These are phyloP conservation scores for Ochotona curzoniae DNA, from an alignment of 2,113 vertebrate genomes.

Conservation along the genomic window DNA sequence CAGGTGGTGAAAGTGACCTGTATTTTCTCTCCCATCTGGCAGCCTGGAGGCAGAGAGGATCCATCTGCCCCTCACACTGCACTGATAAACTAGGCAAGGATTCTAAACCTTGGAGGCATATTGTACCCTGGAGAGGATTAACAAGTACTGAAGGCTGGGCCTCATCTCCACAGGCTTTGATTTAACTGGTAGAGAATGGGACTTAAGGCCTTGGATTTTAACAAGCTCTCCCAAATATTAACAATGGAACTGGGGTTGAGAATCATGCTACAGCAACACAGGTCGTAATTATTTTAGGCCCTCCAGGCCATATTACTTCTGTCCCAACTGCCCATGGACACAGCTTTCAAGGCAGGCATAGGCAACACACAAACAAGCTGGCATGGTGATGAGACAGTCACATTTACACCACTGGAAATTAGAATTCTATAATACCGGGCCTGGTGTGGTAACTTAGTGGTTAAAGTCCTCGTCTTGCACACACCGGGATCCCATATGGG, in stretches of 20 bases:
- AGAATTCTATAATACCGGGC: background rate
- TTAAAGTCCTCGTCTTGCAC: too few species aligned
- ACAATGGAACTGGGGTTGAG: background rate
- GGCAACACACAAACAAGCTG: background rate
- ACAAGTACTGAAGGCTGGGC: background rate
- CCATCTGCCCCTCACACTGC: background rate
- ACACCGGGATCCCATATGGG: too few species aligned
- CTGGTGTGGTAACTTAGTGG: too few species aligned
- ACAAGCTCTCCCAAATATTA: slow-evolving; percentile 6
- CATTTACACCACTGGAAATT: background rate
- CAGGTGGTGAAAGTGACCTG: background rate
- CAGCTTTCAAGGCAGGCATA: background rate
- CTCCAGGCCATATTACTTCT: background rate
- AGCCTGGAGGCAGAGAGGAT: background rate
- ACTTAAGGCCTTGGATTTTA: background rate
- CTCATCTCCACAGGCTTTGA: slow-evolving; percentile 8
- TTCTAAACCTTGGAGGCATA: background rate
- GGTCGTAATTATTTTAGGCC: background rate
- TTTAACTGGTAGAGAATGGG: background rate
- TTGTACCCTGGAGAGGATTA: background rate
- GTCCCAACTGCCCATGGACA: background rate
- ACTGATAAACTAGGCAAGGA: background rate
- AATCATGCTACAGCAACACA: background rate
- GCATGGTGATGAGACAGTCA: background rate
- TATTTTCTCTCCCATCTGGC: slow-evolving; percentile 22